These are phyloP conservation scores for Pachyramphus minor DNA, from an alignment of 2,113 vertebrate species.

Conservation along the genomic window DNA sequence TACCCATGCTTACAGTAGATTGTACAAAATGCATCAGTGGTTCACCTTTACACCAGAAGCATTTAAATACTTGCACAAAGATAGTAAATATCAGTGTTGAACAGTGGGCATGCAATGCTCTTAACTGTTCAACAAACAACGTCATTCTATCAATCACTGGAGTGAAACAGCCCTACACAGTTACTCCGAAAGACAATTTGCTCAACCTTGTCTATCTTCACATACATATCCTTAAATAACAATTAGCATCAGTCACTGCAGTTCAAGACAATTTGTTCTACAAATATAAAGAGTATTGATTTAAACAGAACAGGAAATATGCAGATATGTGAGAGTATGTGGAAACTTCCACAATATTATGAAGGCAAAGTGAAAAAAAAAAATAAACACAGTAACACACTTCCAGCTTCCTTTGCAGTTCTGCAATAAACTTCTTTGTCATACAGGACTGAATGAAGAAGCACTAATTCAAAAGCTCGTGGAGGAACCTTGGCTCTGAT, in stretches of 20 bases:
- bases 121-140: background rate
- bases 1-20: background rate
- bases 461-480: background rate
- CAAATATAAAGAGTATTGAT: background rate
- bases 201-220: background rate
- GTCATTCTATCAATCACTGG: background rate
- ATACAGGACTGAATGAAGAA: background rate
- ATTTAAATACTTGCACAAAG: background rate
- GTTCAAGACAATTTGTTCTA: background rate
- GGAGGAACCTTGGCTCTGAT: background rate
- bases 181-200: background rate
- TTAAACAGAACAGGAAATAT: background rate
- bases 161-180: background rate
- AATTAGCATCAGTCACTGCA: background rate
- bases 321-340: background rate
- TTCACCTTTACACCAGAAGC: background rate
- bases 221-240: background rate
- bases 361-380: background rate
- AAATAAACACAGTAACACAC: background rate
- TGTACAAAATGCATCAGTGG: background rate
- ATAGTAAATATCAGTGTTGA: background rate
- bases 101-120: background rate
- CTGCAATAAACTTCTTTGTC: background rate
- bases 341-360: background rate
- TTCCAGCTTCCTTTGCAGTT: background rate